A percentile compares a stretch with the other conserved stretches of the same genome.
phyloP scores from a whole-genome alignment of 92 coral and sea anemone genomes.

The Epizoanthus illoricatus region DNA sequence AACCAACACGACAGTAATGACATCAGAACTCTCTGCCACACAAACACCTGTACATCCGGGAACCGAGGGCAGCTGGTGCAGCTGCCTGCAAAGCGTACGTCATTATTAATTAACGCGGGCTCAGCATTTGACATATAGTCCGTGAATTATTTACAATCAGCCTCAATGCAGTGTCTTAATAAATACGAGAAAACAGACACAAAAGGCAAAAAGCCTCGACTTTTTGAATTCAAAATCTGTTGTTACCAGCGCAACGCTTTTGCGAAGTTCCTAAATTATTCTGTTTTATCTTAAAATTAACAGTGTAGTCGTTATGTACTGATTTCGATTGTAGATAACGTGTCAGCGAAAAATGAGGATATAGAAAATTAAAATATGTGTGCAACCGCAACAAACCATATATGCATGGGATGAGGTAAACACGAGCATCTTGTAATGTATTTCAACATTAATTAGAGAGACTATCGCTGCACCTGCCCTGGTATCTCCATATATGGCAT shows the following conservation, averaged over 20 bases:
- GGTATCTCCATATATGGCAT: conserved; percentile 25
- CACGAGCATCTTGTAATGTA: conserved; percentile 24
- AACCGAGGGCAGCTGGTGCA: conserved; percentile 66
- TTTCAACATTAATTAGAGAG: conserved; percentile 43
- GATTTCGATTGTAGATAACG: conserved; percentile 39
- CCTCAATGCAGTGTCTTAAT: conserved; percentile 70
- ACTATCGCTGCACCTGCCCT: conserved; percentile 28
- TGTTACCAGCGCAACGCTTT: background rate
- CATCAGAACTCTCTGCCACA: conserved; percentile 23
- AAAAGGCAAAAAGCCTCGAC: conserved; percentile 3
- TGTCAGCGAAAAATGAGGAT: conserved; percentile 25
- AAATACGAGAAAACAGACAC: conserved; percentile 31
- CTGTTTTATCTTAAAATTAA: conserved; percentile 35
- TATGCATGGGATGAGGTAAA: conserved; percentile 16
- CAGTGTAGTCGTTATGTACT: conserved; percentile 22
- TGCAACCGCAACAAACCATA: conserved; percentile 24
- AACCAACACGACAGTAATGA: conserved; percentile 39
- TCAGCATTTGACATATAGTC: conserved; percentile 86
- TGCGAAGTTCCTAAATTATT: conserved; percentile 13
- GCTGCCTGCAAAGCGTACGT: conserved; percentile 86
- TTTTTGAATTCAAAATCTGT: conserved; percentile 7
- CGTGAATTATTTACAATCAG: conserved; percentile 91
- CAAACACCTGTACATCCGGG: conserved; percentile 92
- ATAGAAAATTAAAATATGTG: conserved; percentile 33
- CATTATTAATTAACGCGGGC: conserved; percentile 89